These are phyloP conservation scores for Pseudochirops corinnae DNA, from an alignment of 2,797 vertebrate genomes.

Conservation along the genomic window DNA sequence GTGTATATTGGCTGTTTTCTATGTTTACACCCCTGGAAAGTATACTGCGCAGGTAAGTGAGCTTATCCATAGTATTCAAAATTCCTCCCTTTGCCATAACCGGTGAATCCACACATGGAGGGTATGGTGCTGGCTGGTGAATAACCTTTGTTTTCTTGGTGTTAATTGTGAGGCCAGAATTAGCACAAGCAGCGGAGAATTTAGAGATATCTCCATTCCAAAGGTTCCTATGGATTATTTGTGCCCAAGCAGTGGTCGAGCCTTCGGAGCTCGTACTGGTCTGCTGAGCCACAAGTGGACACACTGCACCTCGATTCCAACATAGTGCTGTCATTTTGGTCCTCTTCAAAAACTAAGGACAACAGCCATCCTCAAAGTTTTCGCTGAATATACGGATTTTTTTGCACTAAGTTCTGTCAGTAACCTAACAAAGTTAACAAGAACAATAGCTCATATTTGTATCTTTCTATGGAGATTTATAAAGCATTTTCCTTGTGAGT, in stretches of 20 bases:
- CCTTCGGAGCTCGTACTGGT: background rate
- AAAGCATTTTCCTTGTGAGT: background rate
- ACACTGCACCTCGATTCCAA: too few relatives aligned
- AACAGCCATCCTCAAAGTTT: background rate
- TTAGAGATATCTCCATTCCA: background rate
- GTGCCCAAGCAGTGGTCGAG: fast-evolving
- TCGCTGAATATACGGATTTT: background rate
- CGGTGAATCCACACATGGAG: background rate
- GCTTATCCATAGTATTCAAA: background rate
- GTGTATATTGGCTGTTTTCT: background rate
- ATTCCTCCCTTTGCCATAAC: background rate
- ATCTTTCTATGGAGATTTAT: background rate
- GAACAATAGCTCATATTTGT: background rate
- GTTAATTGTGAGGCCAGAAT: background rate
- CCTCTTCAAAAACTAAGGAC: too few relatives aligned
- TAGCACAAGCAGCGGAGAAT: background rate
- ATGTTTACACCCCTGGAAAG: background rate
- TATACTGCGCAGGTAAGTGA: background rate
- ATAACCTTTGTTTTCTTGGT: background rate
- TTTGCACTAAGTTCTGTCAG: background rate
- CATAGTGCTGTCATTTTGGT: too few relatives aligned
- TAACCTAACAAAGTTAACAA: background rate
- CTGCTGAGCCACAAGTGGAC: too few relatives aligned
- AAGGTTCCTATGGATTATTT: background rate
- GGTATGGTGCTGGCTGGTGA: background rate